Conservation (phyloP, 2,797 vertebrate species). For the Cryptoblepharus egeriae region DNA sequence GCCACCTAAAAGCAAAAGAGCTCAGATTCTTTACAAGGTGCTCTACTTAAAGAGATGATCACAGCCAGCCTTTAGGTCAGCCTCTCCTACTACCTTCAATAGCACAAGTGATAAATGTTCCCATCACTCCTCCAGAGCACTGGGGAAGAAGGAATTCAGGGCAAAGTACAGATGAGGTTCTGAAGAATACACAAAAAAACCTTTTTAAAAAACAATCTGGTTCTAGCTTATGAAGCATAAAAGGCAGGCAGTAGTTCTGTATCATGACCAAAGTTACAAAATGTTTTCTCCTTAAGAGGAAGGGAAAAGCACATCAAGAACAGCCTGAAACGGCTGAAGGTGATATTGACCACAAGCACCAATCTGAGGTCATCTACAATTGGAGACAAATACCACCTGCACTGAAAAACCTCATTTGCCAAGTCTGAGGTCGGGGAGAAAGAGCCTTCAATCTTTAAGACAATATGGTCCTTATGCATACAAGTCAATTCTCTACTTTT, state of each 20-base stretch:
- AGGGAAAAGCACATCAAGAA: slow-evolving; percentile 16
- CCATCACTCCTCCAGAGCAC: background rate
- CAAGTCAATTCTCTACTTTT: slow-evolving; percentile 51
- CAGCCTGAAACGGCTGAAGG: slow-evolving; percentile 49
- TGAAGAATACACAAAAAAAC: slow-evolving; percentile 12
- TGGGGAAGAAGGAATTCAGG: background rate
- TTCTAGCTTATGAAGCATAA: slow-evolving; percentile 2
- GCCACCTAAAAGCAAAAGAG: background rate
- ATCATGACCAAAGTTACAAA: slow-evolving; percentile 26
- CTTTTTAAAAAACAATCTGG: background rate
- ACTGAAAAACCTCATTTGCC: slow-evolving; percentile 57
- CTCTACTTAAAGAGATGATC: background rate
- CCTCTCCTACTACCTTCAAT: background rate
- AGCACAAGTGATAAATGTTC: background rate
- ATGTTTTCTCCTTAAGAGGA: slow-evolving; percentile 9
- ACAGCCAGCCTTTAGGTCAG: background rate
- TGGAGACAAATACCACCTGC: slow-evolving; percentile 71
- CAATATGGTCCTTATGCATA: slow-evolving; percentile 57
- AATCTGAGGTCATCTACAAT: slow-evolving; percentile 68
- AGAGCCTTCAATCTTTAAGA: slow-evolving; percentile 64
- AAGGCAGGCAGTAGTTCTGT: slow-evolving; percentile 15
- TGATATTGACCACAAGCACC: slow-evolving; percentile 69
- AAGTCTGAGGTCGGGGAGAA: slow-evolving; percentile 65
- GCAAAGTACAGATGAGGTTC: background rate
- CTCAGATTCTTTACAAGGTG: background rate